These are phyloP conservation scores for Leptogaster cylindrica DNA, from an alignment of 2,888 invertebrate genomes.

Conservation along the genomic window DNA sequence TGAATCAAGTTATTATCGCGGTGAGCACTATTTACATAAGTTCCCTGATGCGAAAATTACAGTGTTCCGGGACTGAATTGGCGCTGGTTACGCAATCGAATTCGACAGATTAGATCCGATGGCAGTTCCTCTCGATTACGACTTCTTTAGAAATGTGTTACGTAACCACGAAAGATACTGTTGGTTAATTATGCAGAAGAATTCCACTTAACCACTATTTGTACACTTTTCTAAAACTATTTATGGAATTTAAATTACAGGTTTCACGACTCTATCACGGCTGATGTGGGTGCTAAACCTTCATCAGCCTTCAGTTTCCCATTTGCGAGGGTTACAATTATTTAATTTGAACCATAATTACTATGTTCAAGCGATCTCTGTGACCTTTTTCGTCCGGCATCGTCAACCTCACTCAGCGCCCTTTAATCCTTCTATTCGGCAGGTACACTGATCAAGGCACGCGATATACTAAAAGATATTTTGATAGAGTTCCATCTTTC, in stretches of 20 bases:
- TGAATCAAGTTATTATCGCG: constrained; percentile 32
- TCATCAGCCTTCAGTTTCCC: constrained; percentile 2
- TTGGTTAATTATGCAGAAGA: not conserved
- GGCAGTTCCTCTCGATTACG: not conserved
- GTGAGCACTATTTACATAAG: constrained; percentile 24
- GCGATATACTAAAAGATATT: constrained; percentile 13
- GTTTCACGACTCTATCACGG: not conserved
- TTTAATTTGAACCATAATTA: constrained; percentile 39
- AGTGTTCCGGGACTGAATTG: constrained; percentile 2
- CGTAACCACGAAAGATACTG: not conserved
- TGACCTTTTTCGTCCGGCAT: constrained; percentile 15
- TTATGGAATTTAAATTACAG: constrained; percentile 32
- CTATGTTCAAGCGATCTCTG: constrained; percentile 33
- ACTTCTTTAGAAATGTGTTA: not conserved
- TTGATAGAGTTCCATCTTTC: not conserved
- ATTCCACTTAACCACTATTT: not conserved
- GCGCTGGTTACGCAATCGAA: not conserved
- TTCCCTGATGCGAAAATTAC: constrained; percentile 30
- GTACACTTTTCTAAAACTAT: not conserved
- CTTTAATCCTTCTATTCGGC: constrained; percentile 4
- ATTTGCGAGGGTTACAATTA: constrained; percentile 29
- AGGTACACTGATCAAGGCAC: constrained; percentile 4
- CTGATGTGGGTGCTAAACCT: constrained; percentile 13
- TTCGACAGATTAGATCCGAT: not conserved
- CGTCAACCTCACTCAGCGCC: too few relatives aligned